A percentile compares a stretch with the other conserved stretches of the same genome.
Evolutionary conservation across 2,113 vertebrate genomes (phyloP).

Genomic region (Tympanuchus pallidicinctus): DNA sequence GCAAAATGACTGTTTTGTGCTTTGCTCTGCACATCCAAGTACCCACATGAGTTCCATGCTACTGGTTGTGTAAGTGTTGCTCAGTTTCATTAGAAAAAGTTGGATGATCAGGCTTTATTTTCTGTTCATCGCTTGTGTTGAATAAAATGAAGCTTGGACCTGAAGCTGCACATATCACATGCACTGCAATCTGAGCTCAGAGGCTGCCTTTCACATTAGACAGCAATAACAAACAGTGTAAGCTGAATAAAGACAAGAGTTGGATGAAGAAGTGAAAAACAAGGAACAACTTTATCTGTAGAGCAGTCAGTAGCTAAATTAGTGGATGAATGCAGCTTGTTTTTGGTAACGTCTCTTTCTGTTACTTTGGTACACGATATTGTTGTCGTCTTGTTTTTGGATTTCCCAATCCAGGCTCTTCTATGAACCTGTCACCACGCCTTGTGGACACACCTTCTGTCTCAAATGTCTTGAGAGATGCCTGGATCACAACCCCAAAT

Average conservation of each 20-base stretch:
- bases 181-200: neutral
- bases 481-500: slow-evolving; percentile 92
- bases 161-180: neutral
- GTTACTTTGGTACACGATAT: slow-evolving; percentile 52
- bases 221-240: neutral
- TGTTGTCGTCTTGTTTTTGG: slow-evolving; percentile 54
- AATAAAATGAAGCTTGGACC: neutral
- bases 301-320: neutral
- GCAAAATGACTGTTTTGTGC: slow-evolving; percentile 11
- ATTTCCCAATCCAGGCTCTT: slow-evolving; percentile 83
- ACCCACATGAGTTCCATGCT: neutral
- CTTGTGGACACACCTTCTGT: slow-evolving; percentile 94
- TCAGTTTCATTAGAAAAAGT: neutral
- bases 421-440: slow-evolving; percentile 92
- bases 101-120: neutral
- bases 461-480: slow-evolving; percentile 93
- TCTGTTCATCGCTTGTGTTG: neutral
- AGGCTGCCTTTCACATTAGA: neutral
- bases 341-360: neutral
- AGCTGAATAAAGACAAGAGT: neutral
- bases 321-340: neutral
- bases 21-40: neutral
- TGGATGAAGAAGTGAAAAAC: neutral
- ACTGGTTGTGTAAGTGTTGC: slow-evolving; percentile 7
- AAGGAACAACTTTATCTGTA: neutral